Base-by-base conservation (phyloP, 2,797 vertebrate genomes). In the Myotis findleyi region DNA sequence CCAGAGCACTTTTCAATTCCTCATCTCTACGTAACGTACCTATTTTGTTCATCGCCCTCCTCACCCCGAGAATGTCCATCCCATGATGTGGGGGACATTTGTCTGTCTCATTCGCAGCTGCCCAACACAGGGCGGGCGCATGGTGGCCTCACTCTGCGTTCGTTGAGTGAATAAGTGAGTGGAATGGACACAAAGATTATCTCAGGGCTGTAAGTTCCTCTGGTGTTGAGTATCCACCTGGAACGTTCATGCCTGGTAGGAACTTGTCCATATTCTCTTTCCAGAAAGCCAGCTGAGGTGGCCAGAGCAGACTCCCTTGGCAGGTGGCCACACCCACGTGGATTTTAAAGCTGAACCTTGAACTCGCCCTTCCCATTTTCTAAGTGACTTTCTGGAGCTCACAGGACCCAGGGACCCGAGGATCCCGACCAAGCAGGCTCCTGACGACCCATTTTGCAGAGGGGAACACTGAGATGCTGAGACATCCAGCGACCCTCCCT, bases 111-210 rank as follows among this genome's bases (percentile, higher is more conserved):
- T 23, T 51, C 51, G 33, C 6, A 0, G 16, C 21, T 1, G 30
- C 7, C 18, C 41, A 84, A 30, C n/a, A 12, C n/a, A 55, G 47
- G 23, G 36, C 16, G 38, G 25, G 25, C 16, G 21, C 30, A 17
- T 30, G 18, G 18, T 4, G 14, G 17, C 21, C 47, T 36, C 3
- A 0, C 33, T 53, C 47, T 2, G n/a, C 0, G 0, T 90, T 76
- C 71, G 53, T 27, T n/a, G 91, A 76, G 16, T 71, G 66, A 75
- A 18, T 49, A 51, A 75, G 80, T 86, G 80, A 81, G 3, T 17
- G 53, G 75, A 62, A 41, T 1, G 18, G 27, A 88, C 72, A 6
- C 51, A 49, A 27, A 83, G 12, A 17, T 49, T 44, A 41, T 68
- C 38, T 16, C 1, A 0, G 25, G 3, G 25, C 51, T 84, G 6